Conservation (phyloP, 2,888 invertebrate species). For the Sarcophaga carnaria region DNA sequence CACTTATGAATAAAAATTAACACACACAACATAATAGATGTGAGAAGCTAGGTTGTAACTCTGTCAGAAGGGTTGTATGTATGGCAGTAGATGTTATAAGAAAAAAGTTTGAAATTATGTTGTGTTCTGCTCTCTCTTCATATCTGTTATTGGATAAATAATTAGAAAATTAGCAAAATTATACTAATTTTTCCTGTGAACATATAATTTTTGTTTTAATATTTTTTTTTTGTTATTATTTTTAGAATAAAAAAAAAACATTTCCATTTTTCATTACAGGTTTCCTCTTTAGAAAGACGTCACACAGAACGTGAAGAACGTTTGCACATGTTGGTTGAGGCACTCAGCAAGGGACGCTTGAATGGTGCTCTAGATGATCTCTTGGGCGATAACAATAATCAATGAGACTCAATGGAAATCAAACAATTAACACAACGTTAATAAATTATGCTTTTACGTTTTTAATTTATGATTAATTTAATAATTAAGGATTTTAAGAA, state of each 20-base stretch:
- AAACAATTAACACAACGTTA: conserved; percentile 53
- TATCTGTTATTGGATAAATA: too few relatives aligned
- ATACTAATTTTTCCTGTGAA: too few relatives aligned
- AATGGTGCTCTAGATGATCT: conserved; percentile 80
- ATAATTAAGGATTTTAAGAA: background rate
- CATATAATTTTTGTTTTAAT: background rate
- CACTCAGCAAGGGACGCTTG: conserved; percentile 81
- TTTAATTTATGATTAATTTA: background rate
- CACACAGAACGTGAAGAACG: conserved; percentile 82
- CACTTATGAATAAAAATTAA: too few relatives aligned
- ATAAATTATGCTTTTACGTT: background rate
- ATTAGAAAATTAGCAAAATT: too few relatives aligned
- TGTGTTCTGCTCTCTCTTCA: too few relatives aligned
- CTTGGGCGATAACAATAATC: conserved; percentile 79
- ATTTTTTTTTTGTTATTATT: background rate
- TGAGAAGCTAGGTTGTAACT: too few relatives aligned
- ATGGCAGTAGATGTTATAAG: too few relatives aligned
- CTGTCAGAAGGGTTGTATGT: too few relatives aligned
- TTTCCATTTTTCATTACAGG: conserved; percentile 73
- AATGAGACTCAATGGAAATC: conserved; percentile 71
- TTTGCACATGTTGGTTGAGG: conserved; percentile 81
- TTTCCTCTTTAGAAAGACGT: conserved; percentile 81
- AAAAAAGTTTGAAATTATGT: too few relatives aligned
- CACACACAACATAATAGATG: too few relatives aligned
- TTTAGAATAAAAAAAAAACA: background rate